Base-by-base conservation (phyloP, 2,113 vertebrate genomes). In the Campylorhamphus procurvoides region DNA sequence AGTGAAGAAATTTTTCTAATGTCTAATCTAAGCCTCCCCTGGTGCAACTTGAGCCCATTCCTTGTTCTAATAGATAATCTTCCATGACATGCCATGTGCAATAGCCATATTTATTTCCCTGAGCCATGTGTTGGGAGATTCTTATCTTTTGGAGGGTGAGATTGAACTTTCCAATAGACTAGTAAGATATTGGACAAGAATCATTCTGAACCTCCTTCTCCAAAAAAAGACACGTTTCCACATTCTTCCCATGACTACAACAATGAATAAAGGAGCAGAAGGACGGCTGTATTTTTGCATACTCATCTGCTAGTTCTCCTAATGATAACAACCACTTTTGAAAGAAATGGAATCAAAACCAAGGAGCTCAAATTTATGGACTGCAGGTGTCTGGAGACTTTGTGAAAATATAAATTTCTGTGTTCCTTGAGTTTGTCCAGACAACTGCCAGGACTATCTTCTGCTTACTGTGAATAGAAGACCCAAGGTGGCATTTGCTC, bases 21-120 rank as follows among this genome's bases (percentile, higher is more conserved):
- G 20, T 31, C 28, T 64, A 64, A 64, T 31, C 39, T 63, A 63
- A 63, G 12, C 28, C 28, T 63, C 13, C 18, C 27, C 19, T 20
- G 2, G 62, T 31, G 39, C 62, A 42, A 64, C 9, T 42, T 42
- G 8, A 64, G 62, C 25, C 62, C 19, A 20, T 64, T 31, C 27
- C 27, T 22, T 64, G 18, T 64, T 42, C 9, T 64, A 31, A 64
- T 7, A 29, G 8, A 40, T 22, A 59, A 29, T 10, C 24, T 56
- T 50, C 1, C 20, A 0, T 75, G 49, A 40, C 23, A n/a, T 1
- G 4, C n/a, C 29, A 52, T 7, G 14, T 29, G 39, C 25, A 46
- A 12, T 19, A 8, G 24, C 28, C 39, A 15, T 35, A 31, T 49
- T 39, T 14, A 27, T 46, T 49, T 72, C 75, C 71, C 39, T 77